These are phyloP conservation scores for Anguilla pacifica DNA, from an alignment of 2,797 vertebrate genomes.

Conservation along the genomic window DNA sequence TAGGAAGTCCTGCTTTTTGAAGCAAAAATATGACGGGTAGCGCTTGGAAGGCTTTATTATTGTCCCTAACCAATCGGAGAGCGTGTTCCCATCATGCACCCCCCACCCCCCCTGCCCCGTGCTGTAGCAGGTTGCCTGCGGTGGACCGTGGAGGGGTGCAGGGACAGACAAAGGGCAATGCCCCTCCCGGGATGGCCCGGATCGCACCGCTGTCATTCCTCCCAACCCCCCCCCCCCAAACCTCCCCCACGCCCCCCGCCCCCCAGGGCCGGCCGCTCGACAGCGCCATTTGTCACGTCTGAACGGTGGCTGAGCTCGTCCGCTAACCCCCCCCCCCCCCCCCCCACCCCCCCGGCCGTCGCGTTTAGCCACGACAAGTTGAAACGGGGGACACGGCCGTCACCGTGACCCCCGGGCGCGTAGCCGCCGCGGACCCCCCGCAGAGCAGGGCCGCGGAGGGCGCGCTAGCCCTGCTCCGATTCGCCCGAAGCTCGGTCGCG, in stretches of 20 bases:
- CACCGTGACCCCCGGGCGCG: slow-evolving; percentile 10
- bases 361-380: slow-evolving; percentile 15
- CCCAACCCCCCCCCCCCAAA: background rate
- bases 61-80: background rate
- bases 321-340: background rate
- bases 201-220: background rate
- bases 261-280: background rate
- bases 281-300: slow-evolving; percentile 22
- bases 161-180: background rate
- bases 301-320: slow-evolving; percentile 27
- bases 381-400: slow-evolving; percentile 18
- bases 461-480: background rate
- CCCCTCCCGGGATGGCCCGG: background rate
- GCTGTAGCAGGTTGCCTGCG: background rate
- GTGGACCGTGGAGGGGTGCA: background rate
- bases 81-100: background rate
- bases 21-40: background rate
- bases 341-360: background rate
- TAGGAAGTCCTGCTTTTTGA: background rate
- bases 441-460: background rate
- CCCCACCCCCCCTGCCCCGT: background rate
- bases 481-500: background rate
- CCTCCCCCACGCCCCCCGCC: background rate
- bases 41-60: background rate
- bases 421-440: background rate